phyloP scores from a whole-genome alignment of 2,797 vertebrate genomes.

The Mormyrops attenuatus region DNA sequence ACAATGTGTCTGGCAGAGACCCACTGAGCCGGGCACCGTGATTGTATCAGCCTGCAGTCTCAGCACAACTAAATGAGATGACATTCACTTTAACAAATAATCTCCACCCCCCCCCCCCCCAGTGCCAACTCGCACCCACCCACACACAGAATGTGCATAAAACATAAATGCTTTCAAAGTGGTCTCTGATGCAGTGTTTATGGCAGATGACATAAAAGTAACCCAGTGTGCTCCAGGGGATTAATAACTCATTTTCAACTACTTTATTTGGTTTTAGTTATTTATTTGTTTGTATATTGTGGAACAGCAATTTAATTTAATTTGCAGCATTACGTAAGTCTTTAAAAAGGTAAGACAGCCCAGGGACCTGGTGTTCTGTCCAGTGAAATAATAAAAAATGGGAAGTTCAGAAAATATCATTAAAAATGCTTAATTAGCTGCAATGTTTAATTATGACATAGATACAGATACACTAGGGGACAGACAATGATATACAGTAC shows the following conservation, averaged over 20 bases:
- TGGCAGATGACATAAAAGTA: slow-evolving; percentile 27
- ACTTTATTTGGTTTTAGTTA: not conserved
- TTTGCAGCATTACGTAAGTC: slow-evolving; percentile 21
- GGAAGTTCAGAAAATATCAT: not conserved
- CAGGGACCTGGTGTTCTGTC: slow-evolving; percentile 4
- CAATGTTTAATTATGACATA: not conserved
- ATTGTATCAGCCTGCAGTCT: slow-evolving; percentile 55
- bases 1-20: slow-evolving; percentile 55
- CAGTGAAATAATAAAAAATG: not conserved
- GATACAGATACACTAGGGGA: not conserved
- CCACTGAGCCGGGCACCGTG: slow-evolving; percentile 45
- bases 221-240: slow-evolving; percentile 19
- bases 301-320: not conserved
- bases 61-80: slow-evolving; percentile 63
- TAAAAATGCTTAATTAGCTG: not conserved
- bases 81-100: slow-evolving; percentile 68
- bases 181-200: slow-evolving; percentile 39
- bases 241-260: not conserved
- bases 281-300: not conserved
- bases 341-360: slow-evolving; percentile 18
- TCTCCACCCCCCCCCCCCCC: slow-evolving; percentile 48
- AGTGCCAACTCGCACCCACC: not conserved
- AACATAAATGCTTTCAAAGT: slow-evolving; percentile 41
- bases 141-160: slow-evolving; percentile 40
- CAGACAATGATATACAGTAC: not conserved